A percentile compares a stretch with the other conserved stretches of the same genome.
Conservation (phyloP, 2,113 vertebrate genomes). For the Anolis sagrei region DNA sequence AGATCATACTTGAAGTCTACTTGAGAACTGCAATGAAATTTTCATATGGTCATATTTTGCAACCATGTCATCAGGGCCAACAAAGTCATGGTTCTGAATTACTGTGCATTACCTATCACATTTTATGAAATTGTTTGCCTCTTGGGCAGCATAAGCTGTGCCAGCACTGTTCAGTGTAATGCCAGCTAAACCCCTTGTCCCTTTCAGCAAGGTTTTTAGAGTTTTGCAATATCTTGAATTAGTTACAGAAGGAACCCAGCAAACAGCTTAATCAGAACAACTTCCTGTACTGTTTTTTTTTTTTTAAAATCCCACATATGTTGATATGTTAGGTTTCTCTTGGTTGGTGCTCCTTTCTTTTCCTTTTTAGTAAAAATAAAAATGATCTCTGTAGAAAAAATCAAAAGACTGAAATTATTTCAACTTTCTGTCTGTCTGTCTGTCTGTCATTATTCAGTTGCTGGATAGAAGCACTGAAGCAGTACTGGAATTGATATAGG, state of each 20-base stretch:
- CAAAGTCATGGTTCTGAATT: neutral
- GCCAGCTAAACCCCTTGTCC: neutral
- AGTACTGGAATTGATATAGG: fast-evolving
- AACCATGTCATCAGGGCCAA: neutral
- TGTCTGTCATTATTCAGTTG: neutral
- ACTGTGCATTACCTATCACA: neutral
- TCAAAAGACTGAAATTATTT: too few species aligned
- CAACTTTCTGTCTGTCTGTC: too few species aligned
- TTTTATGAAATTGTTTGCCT: conserved; percentile 22
- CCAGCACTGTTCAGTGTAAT: neutral
- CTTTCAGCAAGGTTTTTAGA: neutral
- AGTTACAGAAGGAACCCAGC: conserved; percentile 8
- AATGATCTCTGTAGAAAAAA: neutral
- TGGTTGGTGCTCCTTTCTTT: neutral
- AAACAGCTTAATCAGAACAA: neutral
- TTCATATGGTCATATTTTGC: neutral
- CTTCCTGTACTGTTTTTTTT: neutral
- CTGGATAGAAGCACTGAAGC: neutral
- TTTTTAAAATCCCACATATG: neutral
- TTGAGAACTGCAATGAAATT: neutral
- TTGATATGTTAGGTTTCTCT: neutral
- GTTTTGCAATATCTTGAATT: neutral
- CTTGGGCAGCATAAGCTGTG: neutral
- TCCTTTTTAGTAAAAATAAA: neutral
- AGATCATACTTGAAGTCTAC: neutral